Evolutionary conservation across 92 coral and sea anemone species (phyloP).

Genomic region (Scolanthus callimorphus): DNA sequence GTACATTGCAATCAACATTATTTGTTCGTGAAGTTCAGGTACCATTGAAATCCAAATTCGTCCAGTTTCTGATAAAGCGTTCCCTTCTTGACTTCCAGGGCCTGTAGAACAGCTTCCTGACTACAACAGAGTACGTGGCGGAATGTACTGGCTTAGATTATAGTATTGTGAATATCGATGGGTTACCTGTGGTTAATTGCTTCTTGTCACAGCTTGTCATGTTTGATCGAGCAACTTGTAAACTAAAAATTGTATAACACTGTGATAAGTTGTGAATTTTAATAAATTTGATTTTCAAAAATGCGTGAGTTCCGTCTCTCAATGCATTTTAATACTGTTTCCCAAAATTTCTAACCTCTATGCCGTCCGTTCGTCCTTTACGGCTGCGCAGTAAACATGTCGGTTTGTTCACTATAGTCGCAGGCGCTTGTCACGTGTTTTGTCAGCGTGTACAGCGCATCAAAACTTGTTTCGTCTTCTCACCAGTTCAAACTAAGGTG

Average conservation of each 20-base stretch:
- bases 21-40: neutral
- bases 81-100: conserved; percentile 36
- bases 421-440: no score
- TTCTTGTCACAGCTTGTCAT: neutral
- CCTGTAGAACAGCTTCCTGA: conserved; percentile 92
- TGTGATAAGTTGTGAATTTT: conserved; percentile 18
- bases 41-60: neutral
- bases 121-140: conserved; percentile 89
- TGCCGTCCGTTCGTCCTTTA: neutral
- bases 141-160: conserved; percentile 97
- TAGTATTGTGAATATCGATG: conserved; percentile 4
- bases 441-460: no score
- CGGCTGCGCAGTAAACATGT: no score
- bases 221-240: neutral
- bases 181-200: neutral
- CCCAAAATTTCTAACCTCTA: neutral
- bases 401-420: no score
- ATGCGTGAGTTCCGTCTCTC: no score
- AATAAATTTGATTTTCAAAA: conserved; percentile 14
- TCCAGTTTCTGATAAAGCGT: neutral
- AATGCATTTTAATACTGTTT: no score
- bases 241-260: conserved; percentile 5
- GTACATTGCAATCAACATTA: no score
- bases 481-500: no score
- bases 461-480: no score